Evolutionary conservation across 35 echinoderm and acorn worm species (phyloP).

Genomic region (Lytechinus variegatus): DNA sequence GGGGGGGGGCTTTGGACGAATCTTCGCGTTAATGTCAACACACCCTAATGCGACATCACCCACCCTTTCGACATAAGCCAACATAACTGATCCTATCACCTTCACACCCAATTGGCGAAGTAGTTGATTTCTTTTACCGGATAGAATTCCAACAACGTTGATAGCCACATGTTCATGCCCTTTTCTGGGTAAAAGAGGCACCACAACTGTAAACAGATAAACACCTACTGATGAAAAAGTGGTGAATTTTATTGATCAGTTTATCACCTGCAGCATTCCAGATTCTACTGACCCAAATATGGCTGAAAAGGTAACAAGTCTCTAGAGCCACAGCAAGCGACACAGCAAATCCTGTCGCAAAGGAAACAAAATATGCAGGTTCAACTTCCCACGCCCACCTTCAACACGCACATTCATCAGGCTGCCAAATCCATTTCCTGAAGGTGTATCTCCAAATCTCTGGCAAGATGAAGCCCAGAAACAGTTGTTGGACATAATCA

Average conservation of each 20-base stretch:
- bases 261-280: conserved; percentile 45
- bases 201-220: conserved; percentile 39
- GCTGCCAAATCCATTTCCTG: conserved; percentile 10
- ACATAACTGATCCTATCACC: conserved; percentile 66
- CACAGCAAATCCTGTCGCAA: conserved; percentile 67
- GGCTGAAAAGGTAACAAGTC: too few species aligned
- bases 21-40: too few species aligned
- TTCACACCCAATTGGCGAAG: conserved; percentile 62
- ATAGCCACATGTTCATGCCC: conserved; percentile 63
- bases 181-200: conserved; percentile 77
- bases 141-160: conserved; percentile 74
- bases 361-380: conserved; percentile 48
- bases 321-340: conserved; percentile 57
- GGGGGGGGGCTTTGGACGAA: too few species aligned
- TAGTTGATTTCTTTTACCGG: conserved; percentile 76
- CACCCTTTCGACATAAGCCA: too few species aligned
- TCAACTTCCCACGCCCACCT: conserved; percentile 46
- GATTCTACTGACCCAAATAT: conserved; percentile 31
- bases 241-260: conserved; percentile 55
- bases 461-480: not conserved
- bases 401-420: conserved; percentile 53
- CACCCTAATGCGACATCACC: too few species aligned
- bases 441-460: not conserved
- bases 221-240: conserved; percentile 44
- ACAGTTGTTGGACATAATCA: conserved; percentile 34